Evolutionary conservation across 2,797 vertebrate genomes (phyloP), one percentile per base, ranked within the genome.

Genomic region (Chrosomus eos): DNA sequence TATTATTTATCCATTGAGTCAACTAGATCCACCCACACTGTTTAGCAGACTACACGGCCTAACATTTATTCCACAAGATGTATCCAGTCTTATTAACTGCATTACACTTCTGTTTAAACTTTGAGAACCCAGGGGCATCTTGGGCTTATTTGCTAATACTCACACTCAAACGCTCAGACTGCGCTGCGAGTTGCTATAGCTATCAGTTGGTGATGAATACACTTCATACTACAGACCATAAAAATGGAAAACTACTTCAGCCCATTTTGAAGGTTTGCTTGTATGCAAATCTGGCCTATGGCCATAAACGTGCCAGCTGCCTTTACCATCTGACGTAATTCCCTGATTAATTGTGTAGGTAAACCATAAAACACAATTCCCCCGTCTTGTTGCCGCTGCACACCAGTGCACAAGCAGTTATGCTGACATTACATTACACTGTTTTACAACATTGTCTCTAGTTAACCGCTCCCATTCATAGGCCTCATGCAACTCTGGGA

Each of bases 241-340:
- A 66, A 48, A 67, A 67, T 33, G 1, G 21, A 66, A 80, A 16
- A 19, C 19, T 23, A 80, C 66, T 55, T 31, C 60, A 40, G 60
- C 58, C 19, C 62, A 62, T 77, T 75, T 36, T 14, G 28, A 21
- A 45, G 77, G 28, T 64, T 88, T 79, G 87, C 73, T 85, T 85
- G 51, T 82, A 85, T 88, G 87, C 85, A 88, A 76, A 88, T 86
- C 14, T 71, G 66, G 48, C 78, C 51, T 21, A 33, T 84, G 70
- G 53, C 76, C 76, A 73, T 80, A 48, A 68, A 60, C 51, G 60
- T 73, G 53, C 60, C 85, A 87, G 79, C 82, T 87, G 80, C 77
- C 77, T 80, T 68, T 82, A 53, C 66, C 53, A 14, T 79, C 33
- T 83, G 51, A 85, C 80, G 82, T 48, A 40, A 88, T 80, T 81